A percentile compares a stretch with the other conserved stretches of the same genome.
phyloP scores from a whole-genome alignment of 53 echinoderm and acorn worm species.

The Arbacia lixula region DNA sequence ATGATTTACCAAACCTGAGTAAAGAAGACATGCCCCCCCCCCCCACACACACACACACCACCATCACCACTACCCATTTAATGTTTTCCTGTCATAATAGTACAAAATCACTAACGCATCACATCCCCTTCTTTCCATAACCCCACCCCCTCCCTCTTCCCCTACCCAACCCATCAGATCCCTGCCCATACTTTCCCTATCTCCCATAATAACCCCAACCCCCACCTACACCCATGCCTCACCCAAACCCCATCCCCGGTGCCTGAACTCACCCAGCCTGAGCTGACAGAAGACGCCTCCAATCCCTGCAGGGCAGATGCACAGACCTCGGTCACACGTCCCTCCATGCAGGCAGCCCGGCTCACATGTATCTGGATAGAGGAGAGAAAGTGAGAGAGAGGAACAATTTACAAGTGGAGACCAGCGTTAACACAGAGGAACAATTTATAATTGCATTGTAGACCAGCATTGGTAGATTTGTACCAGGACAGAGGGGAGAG shows the following conservation, averaged over 20 bases:
- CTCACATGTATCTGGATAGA: slow-evolving; percentile 22
- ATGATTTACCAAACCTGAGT: too few relatives aligned
- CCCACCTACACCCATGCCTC: too few relatives aligned
- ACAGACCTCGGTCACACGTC: slow-evolving; percentile 57
- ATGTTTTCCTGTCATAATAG: neutral
- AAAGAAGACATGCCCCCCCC: too few relatives aligned
- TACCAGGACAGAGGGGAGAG: too few relatives aligned
- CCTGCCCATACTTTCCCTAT: neutral
- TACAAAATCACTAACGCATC: too few relatives aligned
- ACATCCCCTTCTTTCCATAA: too few relatives aligned
- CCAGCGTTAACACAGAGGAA: too few relatives aligned
- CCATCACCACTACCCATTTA: neutral
- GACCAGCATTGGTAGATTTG: too few relatives aligned
- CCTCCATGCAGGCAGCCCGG: slow-evolving; percentile 75
- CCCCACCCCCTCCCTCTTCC: neutral
- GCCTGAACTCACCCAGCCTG: slow-evolving; percentile 55
- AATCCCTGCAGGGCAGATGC: slow-evolving; percentile 70
- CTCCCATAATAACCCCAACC: too few relatives aligned
- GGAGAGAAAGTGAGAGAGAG: too few relatives aligned
- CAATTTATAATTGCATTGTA: too few relatives aligned
- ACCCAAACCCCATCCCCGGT: neutral
- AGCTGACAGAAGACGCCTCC: slow-evolving; percentile 75
- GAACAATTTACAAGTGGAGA: too few relatives aligned
- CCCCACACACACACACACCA: neutral
- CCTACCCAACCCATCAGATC: neutral